Percentiles rank a stretch among this genome's conserved stretches.
phyloP scores from a whole-genome alignment of 2,113 vertebrate species.

The Urocitellus parryii region DNA sequence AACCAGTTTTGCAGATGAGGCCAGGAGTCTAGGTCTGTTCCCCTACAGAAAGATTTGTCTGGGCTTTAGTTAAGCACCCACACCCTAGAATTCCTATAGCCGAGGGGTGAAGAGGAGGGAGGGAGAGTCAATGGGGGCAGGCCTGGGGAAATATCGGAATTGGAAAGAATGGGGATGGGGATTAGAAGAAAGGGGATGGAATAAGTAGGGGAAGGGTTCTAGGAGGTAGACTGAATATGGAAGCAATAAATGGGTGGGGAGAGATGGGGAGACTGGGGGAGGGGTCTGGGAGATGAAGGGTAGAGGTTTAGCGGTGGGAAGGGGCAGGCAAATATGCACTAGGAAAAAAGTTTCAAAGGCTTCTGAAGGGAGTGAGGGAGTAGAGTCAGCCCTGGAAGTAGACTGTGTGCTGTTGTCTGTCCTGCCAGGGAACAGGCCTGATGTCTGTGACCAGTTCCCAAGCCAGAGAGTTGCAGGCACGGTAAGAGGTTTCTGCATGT shows the following conservation, averaged over 20 bases:
- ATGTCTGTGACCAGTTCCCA: neutral
- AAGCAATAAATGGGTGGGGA: neutral
- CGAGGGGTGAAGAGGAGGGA: neutral
- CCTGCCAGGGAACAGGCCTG: constrained; percentile 57
- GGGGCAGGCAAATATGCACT: neutral
- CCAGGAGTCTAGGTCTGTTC: neutral
- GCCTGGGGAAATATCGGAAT: neutral
- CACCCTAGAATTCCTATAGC: neutral
- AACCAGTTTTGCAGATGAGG: neutral
- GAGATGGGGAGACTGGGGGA: neutral
- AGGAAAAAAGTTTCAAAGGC: neutral
- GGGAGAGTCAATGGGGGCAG: neutral
- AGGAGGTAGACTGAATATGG: neutral
- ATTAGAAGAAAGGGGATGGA: neutral
- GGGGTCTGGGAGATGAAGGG: neutral
- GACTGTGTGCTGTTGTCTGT: constrained; percentile 4
- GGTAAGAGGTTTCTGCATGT: constrained; percentile 69
- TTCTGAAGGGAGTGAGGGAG: neutral
- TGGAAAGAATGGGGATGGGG: neutral
- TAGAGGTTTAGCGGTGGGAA: neutral
- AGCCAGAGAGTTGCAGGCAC: neutral
- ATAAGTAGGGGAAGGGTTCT: neutral
- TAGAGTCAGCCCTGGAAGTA: neutral
- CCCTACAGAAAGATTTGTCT: neutral
- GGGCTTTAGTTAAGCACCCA: neutral